A percentile compares a stretch with the other conserved stretches of the same genome.
phyloP scores from a whole-genome alignment of 1,140 invertebrate genomes.

The Globodera ellingtonae region DNA sequence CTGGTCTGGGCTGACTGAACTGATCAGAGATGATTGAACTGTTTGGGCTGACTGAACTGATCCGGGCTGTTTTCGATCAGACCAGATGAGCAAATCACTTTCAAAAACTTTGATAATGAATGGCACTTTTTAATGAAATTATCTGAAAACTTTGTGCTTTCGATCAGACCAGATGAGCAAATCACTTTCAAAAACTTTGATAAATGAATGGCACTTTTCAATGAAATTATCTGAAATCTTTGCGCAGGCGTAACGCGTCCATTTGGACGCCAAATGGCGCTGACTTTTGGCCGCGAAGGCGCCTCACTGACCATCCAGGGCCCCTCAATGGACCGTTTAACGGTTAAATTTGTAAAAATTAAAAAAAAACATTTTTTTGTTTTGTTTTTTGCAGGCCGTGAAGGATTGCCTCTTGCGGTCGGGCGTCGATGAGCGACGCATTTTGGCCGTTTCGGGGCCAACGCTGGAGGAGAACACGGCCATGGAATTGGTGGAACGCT shows the following conservation, averaged over 20 bases:
- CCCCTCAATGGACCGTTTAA: not conserved
- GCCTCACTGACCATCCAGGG: conserved; percentile 3
- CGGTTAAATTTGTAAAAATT: not conserved
- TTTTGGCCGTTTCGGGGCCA: not conserved
- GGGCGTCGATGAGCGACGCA: conserved; percentile 1
- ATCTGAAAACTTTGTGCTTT: no score
- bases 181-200: no score
- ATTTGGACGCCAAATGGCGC: conserved; percentile 4
- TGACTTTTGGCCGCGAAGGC: not conserved
- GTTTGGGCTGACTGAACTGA: no score
- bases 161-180: no score
- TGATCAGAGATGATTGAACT: no score
- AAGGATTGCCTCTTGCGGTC: not conserved
- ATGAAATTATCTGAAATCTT: no score
- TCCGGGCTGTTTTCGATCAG: no score
- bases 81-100: no score
- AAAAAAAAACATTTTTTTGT: not conserved
- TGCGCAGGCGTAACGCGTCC: not conserved
- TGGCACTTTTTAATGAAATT: no score
- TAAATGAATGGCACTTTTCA: no score
- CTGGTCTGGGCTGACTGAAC: no score
- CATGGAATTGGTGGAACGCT: conserved; percentile 4
- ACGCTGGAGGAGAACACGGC: not conserved
- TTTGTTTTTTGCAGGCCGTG: not conserved
- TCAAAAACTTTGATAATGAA: no score